Evolutionary conservation across 2,797 vertebrate genomes (phyloP).

Genomic region (Apodemus agrarius): DNA sequence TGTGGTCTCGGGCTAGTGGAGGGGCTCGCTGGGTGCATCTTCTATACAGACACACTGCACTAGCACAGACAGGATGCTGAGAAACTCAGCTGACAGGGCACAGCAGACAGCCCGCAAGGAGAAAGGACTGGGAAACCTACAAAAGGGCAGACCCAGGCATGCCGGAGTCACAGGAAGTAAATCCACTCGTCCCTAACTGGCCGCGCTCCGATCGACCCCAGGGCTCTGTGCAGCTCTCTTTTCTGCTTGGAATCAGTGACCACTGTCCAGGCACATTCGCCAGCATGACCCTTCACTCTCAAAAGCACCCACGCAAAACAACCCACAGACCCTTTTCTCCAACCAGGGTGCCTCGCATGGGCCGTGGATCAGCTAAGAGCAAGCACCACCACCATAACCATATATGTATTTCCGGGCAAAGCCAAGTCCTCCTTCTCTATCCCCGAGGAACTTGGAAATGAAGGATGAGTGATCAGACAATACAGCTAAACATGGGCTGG

Average conservation of each 20-base stretch:
- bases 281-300: not conserved
- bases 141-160: constrained; percentile 49
- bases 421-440: not conserved
- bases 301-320: not conserved
- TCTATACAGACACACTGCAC: not conserved
- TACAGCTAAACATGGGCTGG: constrained; percentile 11
- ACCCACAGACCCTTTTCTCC: not conserved
- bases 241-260: constrained; percentile 25
- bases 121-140: constrained; percentile 46
- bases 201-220: constrained; percentile 10
- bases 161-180: constrained; percentile 40
- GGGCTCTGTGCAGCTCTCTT: not conserved
- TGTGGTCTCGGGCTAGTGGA: not conserved
- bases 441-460: not conserved
- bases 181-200: constrained; percentile 53
- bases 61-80: not conserved
- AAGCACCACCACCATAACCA: not conserved
- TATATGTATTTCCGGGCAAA: constrained; percentile 20
- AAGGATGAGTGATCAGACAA: constrained; percentile 2
- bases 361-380: not conserved
- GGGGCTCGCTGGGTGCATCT: not conserved
- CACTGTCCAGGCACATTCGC: not conserved
- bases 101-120: not conserved
- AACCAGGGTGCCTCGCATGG: not conserved
- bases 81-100: constrained; percentile 25